Evolutionary conservation across 2,113 vertebrate species (phyloP).

Genomic region (Epinephelus cyanopodus): DNA sequence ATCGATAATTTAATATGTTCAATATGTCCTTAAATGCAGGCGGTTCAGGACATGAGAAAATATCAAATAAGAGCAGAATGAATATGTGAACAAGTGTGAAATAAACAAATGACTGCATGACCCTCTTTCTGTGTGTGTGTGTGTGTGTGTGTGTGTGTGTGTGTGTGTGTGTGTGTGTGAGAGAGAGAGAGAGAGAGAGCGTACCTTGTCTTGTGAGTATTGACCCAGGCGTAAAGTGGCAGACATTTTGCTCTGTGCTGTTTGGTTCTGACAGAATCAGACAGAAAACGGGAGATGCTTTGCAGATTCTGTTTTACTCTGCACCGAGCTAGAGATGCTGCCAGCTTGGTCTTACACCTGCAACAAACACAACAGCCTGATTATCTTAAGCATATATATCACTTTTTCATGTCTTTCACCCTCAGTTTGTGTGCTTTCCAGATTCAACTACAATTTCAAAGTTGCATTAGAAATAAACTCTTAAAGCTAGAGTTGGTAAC

Average conservation of each 20-base stretch:
- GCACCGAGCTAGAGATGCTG: conserved; percentile 90
- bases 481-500: no score
- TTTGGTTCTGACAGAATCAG: conserved; percentile 86
- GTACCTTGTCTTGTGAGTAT: conserved; percentile 89
- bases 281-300: conserved; percentile 88
- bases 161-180: not conserved
- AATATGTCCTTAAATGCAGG: not conserved
- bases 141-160: not conserved
- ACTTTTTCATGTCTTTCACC: not conserved
- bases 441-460: not conserved
- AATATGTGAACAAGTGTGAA: not conserved
- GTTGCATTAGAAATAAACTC: no score
- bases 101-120: not conserved
- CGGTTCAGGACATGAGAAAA: not conserved
- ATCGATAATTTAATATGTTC: not conserved
- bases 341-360: conserved; percentile 92
- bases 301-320: conserved; percentile 89
- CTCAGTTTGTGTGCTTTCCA: not conserved
- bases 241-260: conserved; percentile 85
- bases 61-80: not conserved
- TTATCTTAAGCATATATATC: not conserved
- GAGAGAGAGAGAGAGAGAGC: not conserved
- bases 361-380: conserved; percentile 13
- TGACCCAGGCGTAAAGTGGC: conserved; percentile 91
- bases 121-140: not conserved